phyloP scores from a whole-genome alignment of 37 sponge, comb jelly and placozoan genomes.

The Halichondria panicea region DNA sequence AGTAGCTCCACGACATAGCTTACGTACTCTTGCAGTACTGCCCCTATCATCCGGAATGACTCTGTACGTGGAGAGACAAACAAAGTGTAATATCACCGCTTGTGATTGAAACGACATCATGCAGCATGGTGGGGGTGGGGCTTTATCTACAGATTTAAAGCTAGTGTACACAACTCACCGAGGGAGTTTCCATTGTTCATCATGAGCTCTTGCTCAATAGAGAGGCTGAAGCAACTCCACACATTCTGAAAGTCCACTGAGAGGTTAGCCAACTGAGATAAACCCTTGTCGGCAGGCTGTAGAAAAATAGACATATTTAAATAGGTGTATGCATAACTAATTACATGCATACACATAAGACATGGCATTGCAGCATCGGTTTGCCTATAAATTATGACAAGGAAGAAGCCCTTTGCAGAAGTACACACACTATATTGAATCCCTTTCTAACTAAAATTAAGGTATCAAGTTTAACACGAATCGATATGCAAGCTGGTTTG shows the following conservation, averaged over 20 bases:
- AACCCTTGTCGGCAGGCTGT: slow-evolving; percentile 35
- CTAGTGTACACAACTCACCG: slow-evolving; percentile 20
- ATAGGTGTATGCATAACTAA: too few species aligned
- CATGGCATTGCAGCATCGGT: too few species aligned
- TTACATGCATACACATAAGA: too few species aligned
- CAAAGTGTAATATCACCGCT: neutral
- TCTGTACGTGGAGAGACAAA: slow-evolving; percentile 42
- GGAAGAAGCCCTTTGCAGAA: too few species aligned
- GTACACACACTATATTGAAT: too few species aligned
- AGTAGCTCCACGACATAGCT: slow-evolving; percentile 70
- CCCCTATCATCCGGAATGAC: slow-evolving; percentile 42
- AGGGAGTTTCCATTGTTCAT: slow-evolving; percentile 24
- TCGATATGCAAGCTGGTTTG: too few species aligned
- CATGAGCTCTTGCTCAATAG: slow-evolving; percentile 59
- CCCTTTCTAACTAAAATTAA: too few species aligned
- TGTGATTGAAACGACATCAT: neutral
- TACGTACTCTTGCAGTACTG: slow-evolving; percentile 73
- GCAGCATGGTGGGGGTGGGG: neutral
- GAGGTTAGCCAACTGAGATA: slow-evolving; percentile 26
- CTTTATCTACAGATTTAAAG: neutral
- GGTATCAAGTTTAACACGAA: too few species aligned
- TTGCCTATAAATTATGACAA: too few species aligned
- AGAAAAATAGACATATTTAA: neutral
- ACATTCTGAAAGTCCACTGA: slow-evolving; percentile 46
- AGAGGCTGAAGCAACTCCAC: slow-evolving; percentile 70